phyloP scores from a whole-genome alignment of 2,113 vertebrate species.

The Egretta garzetta region DNA sequence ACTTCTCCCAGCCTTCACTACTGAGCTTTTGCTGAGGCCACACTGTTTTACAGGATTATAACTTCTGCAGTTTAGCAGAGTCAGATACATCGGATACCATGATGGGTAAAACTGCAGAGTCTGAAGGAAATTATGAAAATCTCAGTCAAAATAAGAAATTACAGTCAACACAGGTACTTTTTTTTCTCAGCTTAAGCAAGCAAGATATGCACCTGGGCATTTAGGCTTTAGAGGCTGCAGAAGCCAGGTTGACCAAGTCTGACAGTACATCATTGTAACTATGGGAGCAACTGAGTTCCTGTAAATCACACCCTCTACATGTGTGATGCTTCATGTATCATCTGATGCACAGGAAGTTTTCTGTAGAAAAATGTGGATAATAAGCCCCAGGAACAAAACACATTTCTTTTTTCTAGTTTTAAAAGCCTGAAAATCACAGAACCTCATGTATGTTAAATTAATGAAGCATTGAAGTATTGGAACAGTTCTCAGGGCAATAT shows the following conservation, averaged over 20 bases:
- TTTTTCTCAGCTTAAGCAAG: background rate
- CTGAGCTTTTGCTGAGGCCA: constrained; percentile 23
- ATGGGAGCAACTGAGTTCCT: background rate
- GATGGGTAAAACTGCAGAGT: background rate
- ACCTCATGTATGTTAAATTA: background rate
- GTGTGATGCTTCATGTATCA: background rate
- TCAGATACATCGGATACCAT: background rate
- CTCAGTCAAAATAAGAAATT: background rate
- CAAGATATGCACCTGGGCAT: background rate
- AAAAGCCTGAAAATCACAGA: background rate
- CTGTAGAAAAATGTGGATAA: background rate
- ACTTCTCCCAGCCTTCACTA: background rate
- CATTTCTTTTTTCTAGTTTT: background rate
- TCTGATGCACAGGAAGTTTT: background rate
- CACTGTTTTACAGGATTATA: constrained; percentile 14
- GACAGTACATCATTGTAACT: background rate
- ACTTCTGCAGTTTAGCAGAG: constrained; percentile 5
- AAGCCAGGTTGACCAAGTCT: background rate
- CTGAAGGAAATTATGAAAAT: constrained; percentile 7
- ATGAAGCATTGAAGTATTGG: background rate
- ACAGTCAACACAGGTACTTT: background rate
- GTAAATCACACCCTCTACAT: background rate
- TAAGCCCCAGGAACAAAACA: background rate
- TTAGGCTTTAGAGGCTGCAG: background rate
- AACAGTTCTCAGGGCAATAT: background rate